Evolutionary conservation across 2,113 vertebrate species (phyloP).

Genomic region (Gallinago undulata): DNA sequence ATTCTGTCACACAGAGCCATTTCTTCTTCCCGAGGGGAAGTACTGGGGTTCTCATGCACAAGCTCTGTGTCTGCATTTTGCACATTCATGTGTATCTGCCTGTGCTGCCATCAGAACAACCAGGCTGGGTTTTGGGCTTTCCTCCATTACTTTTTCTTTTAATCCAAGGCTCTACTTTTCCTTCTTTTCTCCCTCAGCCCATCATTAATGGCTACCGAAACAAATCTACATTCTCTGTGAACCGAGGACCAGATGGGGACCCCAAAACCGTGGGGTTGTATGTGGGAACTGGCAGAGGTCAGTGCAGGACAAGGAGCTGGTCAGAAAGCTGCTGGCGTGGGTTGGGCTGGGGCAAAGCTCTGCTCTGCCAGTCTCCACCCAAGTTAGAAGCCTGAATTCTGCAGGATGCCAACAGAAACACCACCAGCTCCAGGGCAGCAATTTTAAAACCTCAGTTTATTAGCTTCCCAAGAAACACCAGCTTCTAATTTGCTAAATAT

Average conservation of each 20-base stretch:
- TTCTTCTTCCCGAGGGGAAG: neutral
- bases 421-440: neutral
- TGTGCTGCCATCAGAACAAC: neutral
- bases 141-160: neutral
- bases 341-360: neutral
- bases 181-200: slow-evolving; percentile 56
- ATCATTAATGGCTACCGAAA: slow-evolving; percentile 80
- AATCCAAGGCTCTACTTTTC: neutral
- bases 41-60: neutral
- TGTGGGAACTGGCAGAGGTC: slow-evolving; percentile 76
- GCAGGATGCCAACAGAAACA: neutral
- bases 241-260: slow-evolving; percentile 83
- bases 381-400: neutral
- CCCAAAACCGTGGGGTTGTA: slow-evolving; percentile 85
- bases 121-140: neutral
- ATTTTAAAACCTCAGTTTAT: neutral
- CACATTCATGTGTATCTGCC: neutral
- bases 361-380: neutral
- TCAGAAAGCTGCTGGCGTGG: neutral
- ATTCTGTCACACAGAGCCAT: neutral
- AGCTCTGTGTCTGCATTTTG: neutral
- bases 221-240: slow-evolving; percentile 89
- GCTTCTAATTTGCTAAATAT: neutral
- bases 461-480: neutral
- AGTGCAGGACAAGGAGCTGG: neutral